phyloP scores from a whole-genome alignment of 2,797 vertebrate genomes.

The Acipenser ruthenus region DNA sequence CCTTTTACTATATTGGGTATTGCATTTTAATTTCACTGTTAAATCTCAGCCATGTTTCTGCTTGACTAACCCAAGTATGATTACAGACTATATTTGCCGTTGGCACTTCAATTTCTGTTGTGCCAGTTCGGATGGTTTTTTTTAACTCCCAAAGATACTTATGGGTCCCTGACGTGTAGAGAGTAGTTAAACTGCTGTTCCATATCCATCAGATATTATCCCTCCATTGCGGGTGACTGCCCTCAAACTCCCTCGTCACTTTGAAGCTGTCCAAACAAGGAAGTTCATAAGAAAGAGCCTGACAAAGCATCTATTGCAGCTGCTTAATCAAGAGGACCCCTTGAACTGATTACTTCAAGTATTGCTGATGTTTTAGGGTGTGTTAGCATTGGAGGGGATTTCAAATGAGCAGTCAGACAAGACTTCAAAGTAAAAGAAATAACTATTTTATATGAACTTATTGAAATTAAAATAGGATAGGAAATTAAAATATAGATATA shows the following conservation, averaged over 20 bases:
- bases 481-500: no score
- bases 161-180: background rate
- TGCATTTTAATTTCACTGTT: background rate
- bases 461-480: no score
- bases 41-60: conserved; percentile 4
- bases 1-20: background rate
- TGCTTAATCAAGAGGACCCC: no score
- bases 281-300: no score
- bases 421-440: no score
- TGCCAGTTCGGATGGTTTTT: conserved; percentile 7
- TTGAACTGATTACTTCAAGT: no score
- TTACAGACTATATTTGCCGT: background rate
- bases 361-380: no score
- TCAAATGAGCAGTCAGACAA: no score
- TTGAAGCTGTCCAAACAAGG: no score
- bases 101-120: background rate
- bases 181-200: conserved; percentile 3
- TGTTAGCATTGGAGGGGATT: no score
- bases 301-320: no score
- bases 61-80: background rate
- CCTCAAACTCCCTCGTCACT: background rate
- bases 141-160: background rate
- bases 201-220: background rate
- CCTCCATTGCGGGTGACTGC: background rate
- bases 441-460: no score